Conservation (phyloP, 37 sponge, comb jelly and placozoan genomes). For the Spongilla lacustris region DNA sequence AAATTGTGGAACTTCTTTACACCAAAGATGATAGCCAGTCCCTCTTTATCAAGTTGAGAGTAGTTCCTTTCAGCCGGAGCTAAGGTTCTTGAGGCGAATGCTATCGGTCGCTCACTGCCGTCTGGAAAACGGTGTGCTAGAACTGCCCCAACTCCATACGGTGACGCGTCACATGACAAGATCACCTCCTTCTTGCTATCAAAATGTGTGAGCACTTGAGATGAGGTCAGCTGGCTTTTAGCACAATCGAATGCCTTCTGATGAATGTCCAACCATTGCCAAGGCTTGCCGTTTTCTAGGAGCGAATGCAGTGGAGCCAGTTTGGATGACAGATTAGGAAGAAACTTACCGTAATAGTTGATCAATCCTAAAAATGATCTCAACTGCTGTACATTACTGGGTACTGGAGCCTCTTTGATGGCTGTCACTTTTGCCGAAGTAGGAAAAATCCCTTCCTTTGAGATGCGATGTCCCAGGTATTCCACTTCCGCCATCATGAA, state of each 20-base stretch:
- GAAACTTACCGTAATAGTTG: slow-evolving; percentile 26
- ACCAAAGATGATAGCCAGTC: slow-evolving; percentile 20
- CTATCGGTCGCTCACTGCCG: too few relatives aligned
- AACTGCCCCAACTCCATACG: slow-evolving; percentile 27
- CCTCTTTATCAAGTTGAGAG: slow-evolving; percentile 35
- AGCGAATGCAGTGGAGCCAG: slow-evolving; percentile 18
- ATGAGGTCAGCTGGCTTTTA: slow-evolving; percentile 26
- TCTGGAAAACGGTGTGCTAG: too few relatives aligned
- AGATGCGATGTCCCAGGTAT: slow-evolving; percentile 23
- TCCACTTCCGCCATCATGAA: slow-evolving; percentile 31
- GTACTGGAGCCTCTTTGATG: slow-evolving; percentile 11
- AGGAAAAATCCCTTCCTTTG: slow-evolving; percentile 25
- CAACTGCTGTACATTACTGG: slow-evolving; percentile 24
- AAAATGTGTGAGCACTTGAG: slow-evolving; percentile 23
- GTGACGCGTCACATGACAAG: slow-evolving; percentile 31
- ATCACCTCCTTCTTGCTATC: slow-evolving; percentile 5
- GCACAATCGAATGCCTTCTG: slow-evolving; percentile 13
- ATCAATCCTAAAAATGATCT: slow-evolving; percentile 32
- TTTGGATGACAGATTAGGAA: slow-evolving; percentile 33
- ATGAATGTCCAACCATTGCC: slow-evolving; percentile 6
- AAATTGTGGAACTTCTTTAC: slow-evolving; percentile 15
- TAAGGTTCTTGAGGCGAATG: slow-evolving; percentile 23
- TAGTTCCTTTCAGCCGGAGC: slow-evolving; percentile 12
- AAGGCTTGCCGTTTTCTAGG: not conserved
- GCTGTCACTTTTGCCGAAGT: slow-evolving; percentile 25